These are phyloP conservation scores for Xylota sylvarum DNA, from an alignment of 2,888 invertebrate genomes.

Conservation along the genomic window DNA sequence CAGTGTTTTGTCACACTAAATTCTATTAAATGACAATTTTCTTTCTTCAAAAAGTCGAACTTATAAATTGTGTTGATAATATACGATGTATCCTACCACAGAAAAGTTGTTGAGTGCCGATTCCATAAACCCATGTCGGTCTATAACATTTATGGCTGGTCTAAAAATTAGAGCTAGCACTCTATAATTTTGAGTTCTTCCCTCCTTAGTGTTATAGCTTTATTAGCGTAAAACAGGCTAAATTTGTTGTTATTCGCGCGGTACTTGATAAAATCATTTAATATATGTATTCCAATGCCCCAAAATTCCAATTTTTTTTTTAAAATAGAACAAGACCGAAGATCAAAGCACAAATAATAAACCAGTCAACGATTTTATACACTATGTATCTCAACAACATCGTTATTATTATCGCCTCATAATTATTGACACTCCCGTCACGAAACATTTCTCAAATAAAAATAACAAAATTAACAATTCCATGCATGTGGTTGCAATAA, in stretches of 20 bases:
- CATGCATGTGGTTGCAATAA: conserved; percentile 68
- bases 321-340: conserved; percentile 41
- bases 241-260: background rate
- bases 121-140: too few species aligned
- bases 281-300: conserved; percentile 1
- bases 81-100: too few species aligned
- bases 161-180: too few species aligned
- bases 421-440: conserved; percentile 68
- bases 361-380: conserved; percentile 31
- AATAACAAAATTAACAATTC: conserved; percentile 64
- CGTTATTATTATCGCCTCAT: conserved; percentile 61
- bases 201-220: too few species aligned
- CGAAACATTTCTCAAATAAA: conserved; percentile 56
- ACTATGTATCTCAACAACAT: conserved; percentile 46
- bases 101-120: too few species aligned
- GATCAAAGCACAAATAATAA: conserved; percentile 33
- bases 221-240: too few species aligned
- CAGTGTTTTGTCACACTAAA: background rate
- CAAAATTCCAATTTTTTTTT: conserved; percentile 21
- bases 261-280: background rate
- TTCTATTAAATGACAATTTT: too few species aligned
- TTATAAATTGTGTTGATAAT: too few species aligned
- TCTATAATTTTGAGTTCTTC: too few species aligned
- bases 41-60: too few species aligned
- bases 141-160: too few species aligned